Evolutionary conservation across 2,888 invertebrate species (phyloP).

Genomic region (Drosophila macrospina): DNA sequence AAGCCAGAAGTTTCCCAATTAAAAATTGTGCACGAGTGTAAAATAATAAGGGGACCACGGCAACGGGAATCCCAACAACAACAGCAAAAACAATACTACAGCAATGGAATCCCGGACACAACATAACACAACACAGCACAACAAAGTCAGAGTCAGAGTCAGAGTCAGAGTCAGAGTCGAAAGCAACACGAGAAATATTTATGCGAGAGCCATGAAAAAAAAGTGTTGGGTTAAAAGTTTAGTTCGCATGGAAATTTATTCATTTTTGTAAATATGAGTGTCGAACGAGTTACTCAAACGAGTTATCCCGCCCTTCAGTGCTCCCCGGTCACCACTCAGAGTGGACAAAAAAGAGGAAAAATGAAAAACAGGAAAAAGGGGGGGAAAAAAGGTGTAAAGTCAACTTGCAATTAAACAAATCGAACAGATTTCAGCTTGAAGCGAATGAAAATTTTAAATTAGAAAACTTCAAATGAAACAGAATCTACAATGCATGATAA

Average conservation of each 20-base stretch:
- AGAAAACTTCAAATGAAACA: neutral
- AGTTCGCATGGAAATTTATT: constrained; percentile 38
- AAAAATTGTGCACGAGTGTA: constrained; percentile 69
- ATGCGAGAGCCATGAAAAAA: constrained; percentile 7
- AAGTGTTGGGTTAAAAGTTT: constrained; percentile 20
- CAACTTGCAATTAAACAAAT: constrained; percentile 41
- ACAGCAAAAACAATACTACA: constrained; percentile 1
- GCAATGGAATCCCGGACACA: constrained; percentile 19
- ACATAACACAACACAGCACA: constrained; percentile 26
- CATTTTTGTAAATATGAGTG: constrained; percentile 30
- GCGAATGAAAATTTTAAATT: neutral
- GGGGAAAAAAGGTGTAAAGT: constrained; percentile 13
- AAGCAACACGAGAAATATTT: constrained; percentile 28
- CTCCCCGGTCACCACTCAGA: neutral
- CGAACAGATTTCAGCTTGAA: neutral
- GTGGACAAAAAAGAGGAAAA: neutral
- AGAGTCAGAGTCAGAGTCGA: neutral
- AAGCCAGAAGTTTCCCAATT: constrained; percentile 73
- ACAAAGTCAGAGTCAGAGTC: neutral
- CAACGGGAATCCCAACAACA: constrained; percentile 13
- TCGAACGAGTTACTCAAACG: constrained; percentile 16
- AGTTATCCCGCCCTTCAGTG: neutral
- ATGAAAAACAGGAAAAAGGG: neutral
- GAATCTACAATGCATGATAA: neutral
- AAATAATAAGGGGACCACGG: constrained; percentile 54